phyloP scores from a whole-genome alignment of 2,888 invertebrate genomes.

The Xestia xanthographa region DNA sequence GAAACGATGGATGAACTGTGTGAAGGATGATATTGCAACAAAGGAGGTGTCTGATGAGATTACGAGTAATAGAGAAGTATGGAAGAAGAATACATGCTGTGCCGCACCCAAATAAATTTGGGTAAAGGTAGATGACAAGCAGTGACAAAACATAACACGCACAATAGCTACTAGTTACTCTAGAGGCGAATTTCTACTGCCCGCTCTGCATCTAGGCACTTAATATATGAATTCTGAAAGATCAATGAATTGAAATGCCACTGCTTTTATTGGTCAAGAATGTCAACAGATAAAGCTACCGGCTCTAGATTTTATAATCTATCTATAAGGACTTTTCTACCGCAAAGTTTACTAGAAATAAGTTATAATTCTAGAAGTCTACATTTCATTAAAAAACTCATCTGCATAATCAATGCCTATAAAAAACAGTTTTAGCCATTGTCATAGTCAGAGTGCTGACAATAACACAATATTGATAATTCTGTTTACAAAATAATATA shows the following conservation, averaged over 20 bases:
- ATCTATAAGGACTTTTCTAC: slow-evolving; percentile 66
- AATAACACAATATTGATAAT: slow-evolving; percentile 44
- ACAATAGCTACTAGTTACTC: slow-evolving; percentile 12
- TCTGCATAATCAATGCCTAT: slow-evolving; percentile 11
- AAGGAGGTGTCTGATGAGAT: background rate
- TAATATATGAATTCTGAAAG: background rate
- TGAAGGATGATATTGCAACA: background rate
- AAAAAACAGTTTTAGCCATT: slow-evolving; percentile 4
- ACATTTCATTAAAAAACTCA: slow-evolving; percentile 22
- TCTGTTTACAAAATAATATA: slow-evolving; percentile 16
- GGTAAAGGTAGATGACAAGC: slow-evolving; percentile 18
- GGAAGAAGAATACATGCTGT: background rate
- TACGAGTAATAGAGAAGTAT: background rate
- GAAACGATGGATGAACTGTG: background rate
- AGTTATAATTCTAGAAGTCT: slow-evolving; percentile 43
- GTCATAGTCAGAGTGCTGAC: slow-evolving; percentile 47
- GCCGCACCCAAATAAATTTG: background rate
- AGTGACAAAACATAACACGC: slow-evolving; percentile 42
- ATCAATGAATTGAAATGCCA: slow-evolving; percentile 1
- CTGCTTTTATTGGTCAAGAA: slow-evolving; percentile 47
- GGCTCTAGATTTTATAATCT: slow-evolving; percentile 64
- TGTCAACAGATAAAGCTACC: slow-evolving; percentile 15
- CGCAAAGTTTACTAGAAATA: slow-evolving; percentile 62
- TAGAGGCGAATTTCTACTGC: background rate
- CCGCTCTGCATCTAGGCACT: background rate